Evolutionary conservation across 2,797 vertebrate genomes (phyloP).

Genomic region (Threskiornis aethiopicus): DNA sequence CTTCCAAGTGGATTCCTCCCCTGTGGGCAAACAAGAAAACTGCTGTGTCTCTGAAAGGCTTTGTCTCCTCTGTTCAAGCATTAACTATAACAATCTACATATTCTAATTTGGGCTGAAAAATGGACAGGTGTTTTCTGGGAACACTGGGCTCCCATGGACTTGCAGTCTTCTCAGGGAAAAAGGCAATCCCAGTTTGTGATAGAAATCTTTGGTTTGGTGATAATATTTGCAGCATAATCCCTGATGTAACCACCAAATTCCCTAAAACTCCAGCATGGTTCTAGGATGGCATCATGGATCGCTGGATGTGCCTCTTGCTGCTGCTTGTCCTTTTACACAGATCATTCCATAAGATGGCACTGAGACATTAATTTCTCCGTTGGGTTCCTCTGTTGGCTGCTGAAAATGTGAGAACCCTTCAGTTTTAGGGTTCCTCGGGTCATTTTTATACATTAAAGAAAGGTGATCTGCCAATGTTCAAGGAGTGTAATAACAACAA

Average conservation of each 20-base stretch:
- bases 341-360: constrained; percentile 32
- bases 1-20: background rate
- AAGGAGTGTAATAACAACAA: background rate
- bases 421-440: background rate
- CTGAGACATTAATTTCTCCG: background rate
- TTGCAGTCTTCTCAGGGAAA: background rate
- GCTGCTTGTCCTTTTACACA: background rate
- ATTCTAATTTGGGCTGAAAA: background rate
- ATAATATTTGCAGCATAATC: background rate
- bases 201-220: background rate
- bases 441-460: background rate
- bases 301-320: background rate
- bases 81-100: background rate
- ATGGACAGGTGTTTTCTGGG: background rate
- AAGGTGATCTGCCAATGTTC: background rate
- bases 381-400: background rate
- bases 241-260: background rate
- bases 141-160: rapidly evolving
- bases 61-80: background rate
- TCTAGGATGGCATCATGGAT: background rate
- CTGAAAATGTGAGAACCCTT: background rate
- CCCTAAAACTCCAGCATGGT: background rate
- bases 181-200: background rate
- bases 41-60: background rate
- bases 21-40: background rate